These are phyloP conservation scores for Dasysyrphus albostriatus DNA, from an alignment of 2,888 invertebrate species.

Conservation along the genomic window DNA sequence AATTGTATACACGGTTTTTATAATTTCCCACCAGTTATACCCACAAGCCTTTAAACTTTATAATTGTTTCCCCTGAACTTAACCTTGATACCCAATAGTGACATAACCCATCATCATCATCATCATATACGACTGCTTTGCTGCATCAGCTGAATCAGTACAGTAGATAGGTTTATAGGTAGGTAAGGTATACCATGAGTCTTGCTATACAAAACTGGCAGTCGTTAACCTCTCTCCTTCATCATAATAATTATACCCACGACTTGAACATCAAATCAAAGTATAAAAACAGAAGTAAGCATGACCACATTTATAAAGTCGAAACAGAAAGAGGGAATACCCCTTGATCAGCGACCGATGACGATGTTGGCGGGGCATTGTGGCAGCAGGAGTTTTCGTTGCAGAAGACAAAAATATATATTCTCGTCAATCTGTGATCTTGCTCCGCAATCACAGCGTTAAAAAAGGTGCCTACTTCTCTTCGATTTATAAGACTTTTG, in stretches of 20 bases:
- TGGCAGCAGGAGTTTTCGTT: slow-evolving; percentile 3
- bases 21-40: slow-evolving; percentile 39
- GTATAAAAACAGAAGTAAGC: slow-evolving; percentile 64
- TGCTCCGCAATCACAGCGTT: slow-evolving; percentile 16
- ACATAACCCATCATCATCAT: slow-evolving; percentile 61
- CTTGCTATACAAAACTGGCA: slow-evolving; percentile 36
- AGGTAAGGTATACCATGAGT: slow-evolving; percentile 1
- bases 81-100: slow-evolving; percentile 74
- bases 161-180: background rate
- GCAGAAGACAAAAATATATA: slow-evolving; percentile 37
- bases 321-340: slow-evolving; percentile 30
- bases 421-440: slow-evolving; percentile 27
- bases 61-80: slow-evolving; percentile 71
- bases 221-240: slow-evolving; percentile 72
- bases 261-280: slow-evolving; percentile 72
- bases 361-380: background rate
- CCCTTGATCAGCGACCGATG: slow-evolving; percentile 18
- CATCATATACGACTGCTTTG: slow-evolving; percentile 18
- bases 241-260: slow-evolving; percentile 73
- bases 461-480: background rate
- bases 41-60: slow-evolving; percentile 21
- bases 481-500: background rate
- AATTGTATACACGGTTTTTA: slow-evolving; percentile 20
- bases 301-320: slow-evolving; percentile 48
- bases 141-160: slow-evolving; percentile 4